phyloP scores from a whole-genome alignment of 1,140 invertebrate genomes.

The Monomorium pharaonis region DNA sequence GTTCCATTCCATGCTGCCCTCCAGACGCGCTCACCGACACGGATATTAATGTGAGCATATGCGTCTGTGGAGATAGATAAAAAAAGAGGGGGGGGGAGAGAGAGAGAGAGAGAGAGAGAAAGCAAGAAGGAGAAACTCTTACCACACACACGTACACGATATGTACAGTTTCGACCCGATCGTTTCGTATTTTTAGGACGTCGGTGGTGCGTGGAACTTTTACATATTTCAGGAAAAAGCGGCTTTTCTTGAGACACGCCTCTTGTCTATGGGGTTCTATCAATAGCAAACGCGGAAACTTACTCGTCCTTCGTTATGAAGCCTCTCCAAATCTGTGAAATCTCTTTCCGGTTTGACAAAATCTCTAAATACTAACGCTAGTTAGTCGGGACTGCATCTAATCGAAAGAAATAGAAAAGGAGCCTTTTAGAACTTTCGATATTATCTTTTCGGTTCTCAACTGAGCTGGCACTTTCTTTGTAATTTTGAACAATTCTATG shows the following conservation, averaged over 20 bases:
- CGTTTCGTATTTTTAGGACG: constrained; percentile 78
- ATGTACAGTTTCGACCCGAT: constrained; percentile 46
- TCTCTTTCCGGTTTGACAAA: constrained; percentile 64
- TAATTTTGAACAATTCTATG: background rate
- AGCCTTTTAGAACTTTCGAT: background rate
- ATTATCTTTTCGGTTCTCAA: background rate
- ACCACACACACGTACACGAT: constrained; percentile 44
- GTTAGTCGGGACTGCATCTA: background rate
- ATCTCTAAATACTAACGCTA: constrained; percentile 44
- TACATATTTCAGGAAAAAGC: constrained; percentile 82
- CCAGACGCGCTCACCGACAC: constrained; percentile 51
- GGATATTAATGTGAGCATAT: constrained; percentile 63
- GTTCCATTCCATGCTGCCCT: constrained; percentile 66
- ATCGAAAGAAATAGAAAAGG: background rate
- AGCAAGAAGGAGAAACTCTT: background rate
- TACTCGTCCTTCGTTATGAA: constrained; percentile 72
- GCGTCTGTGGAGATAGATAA: background rate
- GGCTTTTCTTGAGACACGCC: constrained; percentile 63
- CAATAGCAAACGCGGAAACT: constrained; percentile 73
- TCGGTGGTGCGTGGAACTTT: constrained; percentile 73
- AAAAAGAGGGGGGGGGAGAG: background rate
- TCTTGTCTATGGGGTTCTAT: constrained; percentile 77
- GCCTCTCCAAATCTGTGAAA: constrained; percentile 57
- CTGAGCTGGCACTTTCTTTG: background rate
- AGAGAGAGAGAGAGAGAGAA: background rate